Base-by-base conservation (phyloP, 2,888 invertebrate genomes). In the Acholoe squamosa region DNA sequence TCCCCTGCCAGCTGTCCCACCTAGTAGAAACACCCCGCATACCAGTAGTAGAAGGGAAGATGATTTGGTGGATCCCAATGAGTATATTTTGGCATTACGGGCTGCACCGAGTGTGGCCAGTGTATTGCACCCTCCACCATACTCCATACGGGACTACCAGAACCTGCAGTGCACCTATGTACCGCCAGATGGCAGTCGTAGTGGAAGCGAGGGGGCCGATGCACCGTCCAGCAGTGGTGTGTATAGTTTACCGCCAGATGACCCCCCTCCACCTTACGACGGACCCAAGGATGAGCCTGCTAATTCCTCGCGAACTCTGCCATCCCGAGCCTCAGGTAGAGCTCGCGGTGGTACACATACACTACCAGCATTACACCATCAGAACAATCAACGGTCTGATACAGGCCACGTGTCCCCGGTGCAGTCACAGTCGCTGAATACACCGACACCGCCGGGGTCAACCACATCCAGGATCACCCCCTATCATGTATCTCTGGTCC, bases 251-350 rank as follows among this genome's bases (percentile, higher is more conserved):
- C 90, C 91, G 12, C 90, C 90, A 5, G 91, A 91, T 19, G 91
- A 91, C 12, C 91, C 91, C 19, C 91, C 91, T 5, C 91, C 91
- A 0, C 91, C 91, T 7, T 91, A 91, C 34, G 91, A 91, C 67
- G 91, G 54, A 52, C n/a, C 19, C 22, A 77, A 33, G 52, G 91
- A 56, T 56, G 31, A 51, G 25, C 34, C 51, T 3, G 22, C 33
- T 0, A 22, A 19, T 43, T 0, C 33, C 1, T 33, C 76, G 16
- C 76, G 31, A 16, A 76, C 76, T 5, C 25, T 76, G 5, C 76
- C 76, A 3, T 31, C 25, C 0, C 25, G 76, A 19, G 34, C 3
- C 33, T 71, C 71, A 7, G 14, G n/a, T 25, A 25, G 71, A 3
- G 61, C 1, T 61, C 61, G 76, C 16, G 76, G 10, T 31, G 80